Evolutionary conservation across 1,140 invertebrate species (phyloP).

Genomic region (Phenacoccus solenopsis): DNA sequence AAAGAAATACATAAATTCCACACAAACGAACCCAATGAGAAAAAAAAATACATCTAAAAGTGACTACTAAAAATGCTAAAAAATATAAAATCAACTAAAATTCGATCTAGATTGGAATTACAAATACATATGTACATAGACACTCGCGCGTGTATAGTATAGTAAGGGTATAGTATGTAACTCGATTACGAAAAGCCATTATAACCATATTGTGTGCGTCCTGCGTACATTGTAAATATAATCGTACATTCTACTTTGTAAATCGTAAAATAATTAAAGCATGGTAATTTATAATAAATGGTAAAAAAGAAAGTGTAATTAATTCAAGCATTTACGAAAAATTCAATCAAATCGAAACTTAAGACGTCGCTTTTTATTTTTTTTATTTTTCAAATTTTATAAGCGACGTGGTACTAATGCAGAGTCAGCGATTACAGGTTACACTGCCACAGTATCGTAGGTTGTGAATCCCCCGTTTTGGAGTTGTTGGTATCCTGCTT

Average conservation of each 20-base stretch:
- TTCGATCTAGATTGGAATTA: not conserved
- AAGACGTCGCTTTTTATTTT: not conserved
- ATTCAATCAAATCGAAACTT: not conserved
- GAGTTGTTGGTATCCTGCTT: slow-evolving; percentile 60
- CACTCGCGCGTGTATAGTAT: too few species aligned
- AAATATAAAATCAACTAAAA: not conserved
- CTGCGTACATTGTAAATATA: not conserved
- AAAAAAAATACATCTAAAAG: not conserved
- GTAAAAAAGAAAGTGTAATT: slow-evolving; percentile 5
- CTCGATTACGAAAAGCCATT: not conserved
- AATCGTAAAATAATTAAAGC: slow-evolving; percentile 3
- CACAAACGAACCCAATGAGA: not conserved
- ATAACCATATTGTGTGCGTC: not conserved
- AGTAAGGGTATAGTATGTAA: too few species aligned
- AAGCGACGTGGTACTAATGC: not conserved
- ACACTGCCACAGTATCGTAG: slow-evolving; percentile 95
- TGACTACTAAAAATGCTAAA: not conserved
- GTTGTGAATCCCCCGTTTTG: slow-evolving; percentile 76
- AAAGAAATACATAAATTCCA: not conserved
- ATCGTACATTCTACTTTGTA: not conserved
- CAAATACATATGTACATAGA: too few species aligned
- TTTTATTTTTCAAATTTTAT: not conserved
- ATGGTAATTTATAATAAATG: slow-evolving; percentile 8
- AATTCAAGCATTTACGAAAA: not conserved
- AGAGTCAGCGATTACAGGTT: slow-evolving; percentile 52